These are phyloP conservation scores for Rhadina sibilatrix DNA, from an alignment of 2,113 vertebrate genomes.

Conservation along the genomic window DNA sequence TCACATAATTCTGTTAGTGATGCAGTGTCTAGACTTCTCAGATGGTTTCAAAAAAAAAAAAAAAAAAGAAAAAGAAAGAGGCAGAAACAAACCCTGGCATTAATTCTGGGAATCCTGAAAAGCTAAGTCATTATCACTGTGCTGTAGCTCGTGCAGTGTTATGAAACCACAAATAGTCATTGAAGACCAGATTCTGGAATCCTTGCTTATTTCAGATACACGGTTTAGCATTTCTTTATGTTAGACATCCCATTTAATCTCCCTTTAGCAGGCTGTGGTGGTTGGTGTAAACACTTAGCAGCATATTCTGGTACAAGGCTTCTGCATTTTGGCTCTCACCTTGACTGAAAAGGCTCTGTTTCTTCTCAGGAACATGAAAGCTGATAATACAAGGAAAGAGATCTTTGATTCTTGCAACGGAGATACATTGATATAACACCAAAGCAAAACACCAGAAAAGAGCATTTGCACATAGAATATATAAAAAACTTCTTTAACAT, in stretches of 20 bases:
- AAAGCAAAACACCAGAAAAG: not conserved
- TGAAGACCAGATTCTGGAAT: not conserved
- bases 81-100: slow-evolving; percentile 12
- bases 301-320: not conserved
- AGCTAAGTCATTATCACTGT: slow-evolving; percentile 27
- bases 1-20: slow-evolving; percentile 57
- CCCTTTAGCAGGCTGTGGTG: not conserved
- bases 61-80: not conserved
- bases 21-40: slow-evolving; percentile 74
- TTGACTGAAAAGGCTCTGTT: not conserved
- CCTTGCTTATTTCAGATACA: not conserved
- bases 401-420: not conserved
- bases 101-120: slow-evolving; percentile 61
- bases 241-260: not conserved
- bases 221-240: not conserved
- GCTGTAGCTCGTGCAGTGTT: not conserved
- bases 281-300: not conserved
- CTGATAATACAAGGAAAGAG: not conserved
- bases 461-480: not conserved
- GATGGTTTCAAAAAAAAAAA: slow-evolving; percentile 22
- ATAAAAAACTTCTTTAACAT: not conserved
- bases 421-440: not conserved
- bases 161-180: not conserved
- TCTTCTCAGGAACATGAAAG: not conserved
- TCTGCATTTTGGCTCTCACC: not conserved